Base-by-base conservation (phyloP, 2,797 vertebrate genomes). In the Pipistrellus kuhlii region DNA sequence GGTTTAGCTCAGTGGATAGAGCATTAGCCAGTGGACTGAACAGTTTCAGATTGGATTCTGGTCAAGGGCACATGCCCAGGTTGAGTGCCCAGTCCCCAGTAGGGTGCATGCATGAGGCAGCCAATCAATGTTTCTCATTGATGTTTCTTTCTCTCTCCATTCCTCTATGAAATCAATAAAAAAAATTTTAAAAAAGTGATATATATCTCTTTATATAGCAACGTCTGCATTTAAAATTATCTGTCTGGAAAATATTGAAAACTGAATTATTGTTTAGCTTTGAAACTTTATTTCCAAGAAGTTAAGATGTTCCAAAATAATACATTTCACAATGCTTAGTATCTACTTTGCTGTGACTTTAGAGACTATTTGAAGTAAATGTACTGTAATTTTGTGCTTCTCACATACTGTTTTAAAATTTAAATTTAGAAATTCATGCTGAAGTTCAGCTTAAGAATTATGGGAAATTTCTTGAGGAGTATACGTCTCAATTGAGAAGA, bases 401-500 rank as follows among this genome's bases (percentile, higher is more conserved):
- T 68, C 55, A 78, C 93, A 91, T 96, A n/a, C 96, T 98, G 78
- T 91, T 97, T 96, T 96, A 78, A 91, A 93, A 82, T 97, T 76
- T 90, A 92, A 97, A 97, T 80, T 88, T 98, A 99, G 99, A 99
- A 98, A 99, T 99, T 93, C 99, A 99, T 97, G 99, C 99, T 32
- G 99, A 99, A 97, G 99, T 99, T 85, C 99, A 99, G 11, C 97
- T 99, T 96, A 99, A 99, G 98, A 99, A 99, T 97, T 99, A 99
- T 15, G 99, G 98, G 73, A 99, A 98, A 97, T 99, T 99, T 97
- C 98, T 99, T 95, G 99, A 99, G 85, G 99, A 99, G 0, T 99
- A 99, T 96, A 99, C 99, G 0, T 99, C 99, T 94, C 99, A 99
- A 66, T 98, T 99, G 91, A 99, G 98, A 97, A 99, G 99, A 84